Percentiles rank a stretch among this genome's conserved stretches.
Conservation (phyloP, 2,888 invertebrate species). For the Coleophora deauratella region DNA sequence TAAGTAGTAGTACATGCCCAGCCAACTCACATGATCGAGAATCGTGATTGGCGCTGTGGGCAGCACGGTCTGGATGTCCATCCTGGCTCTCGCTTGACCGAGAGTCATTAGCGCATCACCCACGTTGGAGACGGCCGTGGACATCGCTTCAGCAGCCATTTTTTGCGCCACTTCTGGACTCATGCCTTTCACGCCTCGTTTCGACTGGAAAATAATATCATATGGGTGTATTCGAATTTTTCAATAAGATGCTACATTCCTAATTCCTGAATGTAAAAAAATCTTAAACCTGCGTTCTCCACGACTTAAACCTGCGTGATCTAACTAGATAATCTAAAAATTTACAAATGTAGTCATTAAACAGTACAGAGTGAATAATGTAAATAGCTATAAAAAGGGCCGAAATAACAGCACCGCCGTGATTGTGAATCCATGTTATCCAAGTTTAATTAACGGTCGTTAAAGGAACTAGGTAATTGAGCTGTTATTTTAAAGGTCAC, state of each 20-base stretch:
- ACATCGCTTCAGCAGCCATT: conserved; percentile 48
- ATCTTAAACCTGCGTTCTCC: too few relatives aligned
- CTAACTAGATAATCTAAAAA: too few relatives aligned
- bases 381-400: too few relatives aligned
- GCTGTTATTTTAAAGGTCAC: too few relatives aligned
- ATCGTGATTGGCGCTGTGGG: conserved; percentile 48
- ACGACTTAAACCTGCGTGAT: too few relatives aligned
- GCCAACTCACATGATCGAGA: conserved; percentile 49
- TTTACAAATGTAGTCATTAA: too few relatives aligned
- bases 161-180: conserved; percentile 39
- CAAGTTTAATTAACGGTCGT: too few relatives aligned
- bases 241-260: neutral
- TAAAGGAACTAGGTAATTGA: too few relatives aligned
- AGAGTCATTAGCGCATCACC: conserved; percentile 56
- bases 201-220: conserved; percentile 34
- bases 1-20: too few relatives aligned
- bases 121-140: conserved; percentile 37
- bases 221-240: neutral
- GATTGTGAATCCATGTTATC: too few relatives aligned
- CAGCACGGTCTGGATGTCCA: conserved; percentile 49
- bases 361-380: too few relatives aligned
- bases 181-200: conserved; percentile 65
- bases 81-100: conserved; percentile 50
- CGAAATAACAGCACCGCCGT: too few relatives aligned
- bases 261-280: neutral